Conservation (phyloP, 1,140 invertebrate species). For the Papilio polyxenes region DNA sequence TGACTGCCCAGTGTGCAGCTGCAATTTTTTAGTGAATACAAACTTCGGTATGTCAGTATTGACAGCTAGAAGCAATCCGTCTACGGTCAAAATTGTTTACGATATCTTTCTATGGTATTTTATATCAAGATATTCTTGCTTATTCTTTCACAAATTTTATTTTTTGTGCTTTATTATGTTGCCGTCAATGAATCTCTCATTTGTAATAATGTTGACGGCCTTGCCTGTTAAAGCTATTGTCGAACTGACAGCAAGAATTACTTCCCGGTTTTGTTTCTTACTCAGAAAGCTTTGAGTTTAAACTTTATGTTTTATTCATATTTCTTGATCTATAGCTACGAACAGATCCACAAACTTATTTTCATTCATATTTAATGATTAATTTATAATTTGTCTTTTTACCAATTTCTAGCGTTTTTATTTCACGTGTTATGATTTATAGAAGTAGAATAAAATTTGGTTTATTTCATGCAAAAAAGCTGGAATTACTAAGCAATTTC, state of each 20-base stretch:
- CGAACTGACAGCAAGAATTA: neutral
- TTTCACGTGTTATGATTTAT: no score
- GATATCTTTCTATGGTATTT: neutral
- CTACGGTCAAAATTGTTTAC: no score
- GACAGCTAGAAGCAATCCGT: no score
- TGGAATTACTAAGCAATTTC: neutral
- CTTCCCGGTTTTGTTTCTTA: constrained; percentile 25
- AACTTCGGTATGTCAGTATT: no score
- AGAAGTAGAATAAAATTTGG: no score
- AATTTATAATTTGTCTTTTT: neutral
- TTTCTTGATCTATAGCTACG: no score
- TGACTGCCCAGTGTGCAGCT: no score
- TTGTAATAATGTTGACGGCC: constrained; percentile 20
- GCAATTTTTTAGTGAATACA: no score
- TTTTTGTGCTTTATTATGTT: constrained; percentile 6
- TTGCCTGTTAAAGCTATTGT: constrained; percentile 26
- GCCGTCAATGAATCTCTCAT: neutral
- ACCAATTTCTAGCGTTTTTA: no score
- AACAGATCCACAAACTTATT: no score
- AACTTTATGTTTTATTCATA: neutral
- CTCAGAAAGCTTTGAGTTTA: neutral
- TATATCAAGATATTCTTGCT: neutral
- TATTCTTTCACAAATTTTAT: neutral
- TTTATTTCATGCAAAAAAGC: neutral
- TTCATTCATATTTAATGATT: neutral